Evolutionary conservation across 2,797 vertebrate species (phyloP), one percentile per base, ranked within the genome.

Genomic region (Channa striata): DNA sequence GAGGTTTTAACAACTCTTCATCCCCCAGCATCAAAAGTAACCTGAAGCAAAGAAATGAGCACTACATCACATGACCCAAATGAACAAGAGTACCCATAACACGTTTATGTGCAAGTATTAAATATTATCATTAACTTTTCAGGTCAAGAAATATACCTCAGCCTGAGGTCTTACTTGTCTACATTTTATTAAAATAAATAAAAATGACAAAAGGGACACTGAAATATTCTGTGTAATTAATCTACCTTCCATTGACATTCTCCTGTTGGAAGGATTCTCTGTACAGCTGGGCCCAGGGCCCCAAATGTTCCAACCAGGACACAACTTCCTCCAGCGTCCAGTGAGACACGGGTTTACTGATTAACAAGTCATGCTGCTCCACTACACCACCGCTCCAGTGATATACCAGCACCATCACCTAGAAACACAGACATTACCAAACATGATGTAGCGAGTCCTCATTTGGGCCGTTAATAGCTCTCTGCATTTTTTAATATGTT

Each of bases 381-480:
- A 92, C 92, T 11, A 95, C 95, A 20, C 96, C 91, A 63, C 94
- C 94, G 81, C 95, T 95, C 97, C 96, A 98, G 84, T 98, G 96
- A 84, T 95, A 97, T 67, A 97, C 96, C 63, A 99, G 92, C 52
- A 98, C 88, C 84, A 96, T 92, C 66, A 96, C 96, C 97, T 99
- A 78, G n/a, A 75, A 30, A 73, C 16, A 30, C 34, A 73, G 14
- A 34, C 10, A 74, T n/a, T 4, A 47, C 54, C n/a, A 25, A 11
- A 54, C 13, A 48, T 47, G 6, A 5, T 11, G 39, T 17, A 51
- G 12, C 17, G 17, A 59, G 7, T 12, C 3, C 59, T 16, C 0
- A 0, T 50, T 59, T 12, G 33, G 13, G 1, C 10, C 12, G 5
- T 8, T 42, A 11, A 17, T 13, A 48, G 9, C 0, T 20, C 20